Percentiles rank a stretch among this genome's conserved stretches.
These are phyloP conservation scores for Apis florea DNA, from an alignment of 1,140 invertebrate genomes.

Conservation along the genomic window DNA sequence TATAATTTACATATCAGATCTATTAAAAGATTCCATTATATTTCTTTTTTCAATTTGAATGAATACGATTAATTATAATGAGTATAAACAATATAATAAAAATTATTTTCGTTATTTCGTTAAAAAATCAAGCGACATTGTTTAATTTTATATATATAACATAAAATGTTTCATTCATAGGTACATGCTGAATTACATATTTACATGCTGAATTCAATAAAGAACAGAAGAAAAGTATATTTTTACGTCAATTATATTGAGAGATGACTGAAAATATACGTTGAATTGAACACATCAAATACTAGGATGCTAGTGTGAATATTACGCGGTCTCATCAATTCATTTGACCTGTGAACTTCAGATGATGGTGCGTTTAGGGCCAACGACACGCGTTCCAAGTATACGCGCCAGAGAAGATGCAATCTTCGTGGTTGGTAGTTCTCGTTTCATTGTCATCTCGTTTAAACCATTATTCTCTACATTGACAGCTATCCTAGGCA, in stretches of 20 bases:
- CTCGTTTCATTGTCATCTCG: constrained; percentile 63
- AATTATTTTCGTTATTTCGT: background rate
- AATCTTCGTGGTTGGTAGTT: constrained; percentile 15
- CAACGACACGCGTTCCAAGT: constrained; percentile 55
- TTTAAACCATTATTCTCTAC: constrained; percentile 58
- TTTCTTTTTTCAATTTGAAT: background rate
- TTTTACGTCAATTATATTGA: background rate
- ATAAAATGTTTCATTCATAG: background rate
- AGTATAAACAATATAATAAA: background rate
- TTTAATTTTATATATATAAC: background rate
- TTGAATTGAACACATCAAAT: background rate
- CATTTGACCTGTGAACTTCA: constrained; percentile 58
- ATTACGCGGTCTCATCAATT: constrained; percentile 49
- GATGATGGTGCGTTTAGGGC: constrained; percentile 48
- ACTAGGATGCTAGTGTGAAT: constrained; percentile 14
- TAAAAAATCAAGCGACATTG: background rate
- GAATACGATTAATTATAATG: background rate
- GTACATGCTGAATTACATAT: background rate
- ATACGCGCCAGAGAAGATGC: constrained; percentile 12
- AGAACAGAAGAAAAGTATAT: background rate
- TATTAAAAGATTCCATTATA: background rate
- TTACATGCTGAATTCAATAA: background rate
- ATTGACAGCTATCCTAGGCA: background rate
- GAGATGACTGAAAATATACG: too few relatives aligned
- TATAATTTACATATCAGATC: background rate